Evolutionary conservation across 2,888 invertebrate species (phyloP).

Genomic region (Neuroscelio doddi): DNA sequence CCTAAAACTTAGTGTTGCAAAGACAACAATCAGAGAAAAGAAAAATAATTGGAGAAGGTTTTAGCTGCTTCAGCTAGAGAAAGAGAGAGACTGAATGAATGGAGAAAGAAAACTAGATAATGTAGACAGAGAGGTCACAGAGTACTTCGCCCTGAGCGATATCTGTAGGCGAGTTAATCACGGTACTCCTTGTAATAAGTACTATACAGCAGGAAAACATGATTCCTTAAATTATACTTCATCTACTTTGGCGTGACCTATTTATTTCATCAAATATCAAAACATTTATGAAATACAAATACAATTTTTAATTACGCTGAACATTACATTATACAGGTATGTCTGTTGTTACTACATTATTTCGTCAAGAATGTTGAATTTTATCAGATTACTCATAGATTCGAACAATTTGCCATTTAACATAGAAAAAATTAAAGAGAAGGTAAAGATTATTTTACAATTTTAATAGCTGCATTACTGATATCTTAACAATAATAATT

Average conservation of each 20-base stretch:
- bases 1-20: slow-evolving; percentile 37
- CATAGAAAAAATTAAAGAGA: too few species aligned
- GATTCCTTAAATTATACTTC: slow-evolving; percentile 8
- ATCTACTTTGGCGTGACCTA: neutral
- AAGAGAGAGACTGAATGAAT: neutral
- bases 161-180: slow-evolving; percentile 30
- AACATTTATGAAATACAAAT: neutral
- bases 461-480: too few species aligned
- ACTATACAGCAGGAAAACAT: slow-evolving; percentile 1
- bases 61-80: too few species aligned
- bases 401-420: too few species aligned
- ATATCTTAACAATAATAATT: too few species aligned
- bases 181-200: slow-evolving; percentile 32
- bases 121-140: slow-evolving; percentile 11
- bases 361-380: too few species aligned
- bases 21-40: slow-evolving; percentile 20
- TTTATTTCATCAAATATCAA: neutral
- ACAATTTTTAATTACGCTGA: too few species aligned
- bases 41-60: slow-evolving; percentile 20
- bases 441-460: too few species aligned
- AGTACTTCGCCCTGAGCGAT: slow-evolving; percentile 34
- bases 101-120: neutral
- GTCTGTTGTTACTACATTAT: too few species aligned
- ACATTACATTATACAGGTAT: too few species aligned
- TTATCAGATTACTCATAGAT: too few species aligned